Base-by-base conservation (phyloP, 2,888 invertebrate genomes). In the Sisyra terminalis region DNA sequence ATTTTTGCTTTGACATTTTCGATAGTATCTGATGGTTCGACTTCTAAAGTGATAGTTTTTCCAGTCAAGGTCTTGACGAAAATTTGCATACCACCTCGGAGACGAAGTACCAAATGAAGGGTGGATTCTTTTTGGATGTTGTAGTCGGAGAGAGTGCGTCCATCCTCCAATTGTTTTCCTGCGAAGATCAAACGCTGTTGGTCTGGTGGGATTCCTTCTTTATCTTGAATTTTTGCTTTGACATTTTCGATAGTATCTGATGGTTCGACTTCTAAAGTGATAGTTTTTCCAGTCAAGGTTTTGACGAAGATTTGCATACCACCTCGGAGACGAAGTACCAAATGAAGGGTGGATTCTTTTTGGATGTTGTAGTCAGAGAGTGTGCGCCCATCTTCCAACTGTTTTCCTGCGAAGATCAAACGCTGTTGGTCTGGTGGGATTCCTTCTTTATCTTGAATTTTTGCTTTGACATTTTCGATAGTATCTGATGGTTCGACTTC, bases 101-200 rank as follows among this genome's bases (percentile, higher is more conserved):
- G 78, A 65, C 92, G 81, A 46, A 93, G 72, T 47, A 92, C 90
- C 68, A 86, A 73, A 62, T 92, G 90, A 49, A 93, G 75, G 2
- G 92, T 93, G 0, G 90, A 90, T 63, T 88, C 88, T 63, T 88
- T 88, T 59, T 90, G 88, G 55, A 89, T 88, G 57, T 88, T 88
- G 63, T 88, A 88, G 61, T 90, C 89, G 2, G 58, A 58, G 44
- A 67, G 61, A 53, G 67, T 70, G 9, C 58, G 50, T 0, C 58
- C 58, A 48, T 59, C 58, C 50, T 59, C 58, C 6, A 59, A 39
- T 31, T 89, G 89, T 63, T 88, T 88, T 46, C 88, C 89, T 55
- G 86, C 86, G 58, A 87, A 87, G 59, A 86, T 86, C 54, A 86
- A 67, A 59, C 86, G 73, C 58, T 86, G 85, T 59, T 86, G 85